Conservation (phyloP, 2,797 vertebrate genomes). For the Ibycter americanus region DNA sequence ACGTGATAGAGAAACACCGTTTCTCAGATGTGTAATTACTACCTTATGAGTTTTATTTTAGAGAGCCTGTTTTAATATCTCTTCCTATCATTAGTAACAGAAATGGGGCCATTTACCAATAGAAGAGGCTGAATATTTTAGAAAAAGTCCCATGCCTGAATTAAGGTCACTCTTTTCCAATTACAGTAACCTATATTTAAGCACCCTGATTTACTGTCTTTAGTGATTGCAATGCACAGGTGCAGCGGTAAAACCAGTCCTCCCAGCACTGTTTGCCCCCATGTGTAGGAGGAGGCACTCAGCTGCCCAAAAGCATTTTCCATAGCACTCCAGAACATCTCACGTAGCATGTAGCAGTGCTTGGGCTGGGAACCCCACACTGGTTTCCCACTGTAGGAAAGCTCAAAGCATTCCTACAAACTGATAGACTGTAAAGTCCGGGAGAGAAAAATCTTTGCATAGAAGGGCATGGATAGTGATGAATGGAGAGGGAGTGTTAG, state of each 20-base stretch:
- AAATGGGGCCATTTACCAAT: not conserved
- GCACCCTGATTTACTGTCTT: not conserved
- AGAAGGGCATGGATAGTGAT: not conserved
- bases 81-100: not conserved
- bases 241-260: not conserved
- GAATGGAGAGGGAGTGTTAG: not conserved
- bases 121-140: not conserved
- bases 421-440: not conserved
- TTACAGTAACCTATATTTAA: not conserved
- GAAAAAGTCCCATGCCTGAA: not conserved
- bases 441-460: not conserved
- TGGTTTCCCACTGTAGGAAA: not conserved
- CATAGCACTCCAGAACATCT: not conserved
- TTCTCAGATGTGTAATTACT: not conserved
- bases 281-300: rapidly evolving
- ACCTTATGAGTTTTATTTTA: not conserved
- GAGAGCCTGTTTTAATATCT: not conserved
- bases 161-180: not conserved
- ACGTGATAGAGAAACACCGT: not conserved
- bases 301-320: not conserved
- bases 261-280: not conserved
- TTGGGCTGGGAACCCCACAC: not conserved
- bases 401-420: not conserved
- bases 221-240: rapidly evolving
- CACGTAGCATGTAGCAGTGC: rapidly evolving